Base-by-base conservation (phyloP, 1,140 invertebrate species). In the Saccostrea echinata region DNA sequence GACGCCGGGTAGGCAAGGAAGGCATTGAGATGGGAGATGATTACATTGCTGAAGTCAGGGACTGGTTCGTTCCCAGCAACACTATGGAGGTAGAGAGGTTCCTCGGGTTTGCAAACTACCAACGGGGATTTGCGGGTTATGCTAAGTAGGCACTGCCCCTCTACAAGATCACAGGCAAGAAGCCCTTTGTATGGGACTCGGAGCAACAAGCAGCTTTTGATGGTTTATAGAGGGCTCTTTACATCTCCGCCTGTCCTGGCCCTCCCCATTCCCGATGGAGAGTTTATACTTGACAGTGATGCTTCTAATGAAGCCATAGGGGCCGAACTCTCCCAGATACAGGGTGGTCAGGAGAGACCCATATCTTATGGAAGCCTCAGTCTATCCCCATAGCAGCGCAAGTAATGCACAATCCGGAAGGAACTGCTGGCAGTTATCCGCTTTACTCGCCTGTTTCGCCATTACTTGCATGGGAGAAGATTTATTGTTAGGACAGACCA, bases 11-110 rank as follows among this genome's bases (percentile, higher is more conserved):
- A n/a, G n/a, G n/a, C n/a, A n/a, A n/a, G n/a, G n/a, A n/a, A n/a
- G n/a, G n/a, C n/a, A n/a, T n/a, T n/a, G n/a, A n/a, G n/a, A n/a
- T n/a, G n/a, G n/a, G n/a, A n/a, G n/a, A n/a, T n/a, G n/a, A n/a
- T n/a, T 94, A 95, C 84, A 88, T 93, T n/a, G 71, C 86, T 53
- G 90, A 90, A n/a, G 89, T 95, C 18, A 61, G 80, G 57, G 55
- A 92, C 21, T 93, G 89, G 87, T 90, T 91, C 13, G 85, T 64
- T n/a, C 93, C 93, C 35, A 89, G 13, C 12, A 91, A 90, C 55
- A 33, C 90, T 0, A 92, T 88, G 55, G 87, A 92, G 92, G n/a
- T n/a, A n/a, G n/a, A n/a, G n/a, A n/a, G n/a, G n/a, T n/a, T n/a
- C n/a, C n/a, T n/a, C n/a, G n/a, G 92, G 33, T 84, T 93, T 24